phyloP scores from a whole-genome alignment of 2,888 invertebrate species.

The Caenorhabditis angaria region DNA sequence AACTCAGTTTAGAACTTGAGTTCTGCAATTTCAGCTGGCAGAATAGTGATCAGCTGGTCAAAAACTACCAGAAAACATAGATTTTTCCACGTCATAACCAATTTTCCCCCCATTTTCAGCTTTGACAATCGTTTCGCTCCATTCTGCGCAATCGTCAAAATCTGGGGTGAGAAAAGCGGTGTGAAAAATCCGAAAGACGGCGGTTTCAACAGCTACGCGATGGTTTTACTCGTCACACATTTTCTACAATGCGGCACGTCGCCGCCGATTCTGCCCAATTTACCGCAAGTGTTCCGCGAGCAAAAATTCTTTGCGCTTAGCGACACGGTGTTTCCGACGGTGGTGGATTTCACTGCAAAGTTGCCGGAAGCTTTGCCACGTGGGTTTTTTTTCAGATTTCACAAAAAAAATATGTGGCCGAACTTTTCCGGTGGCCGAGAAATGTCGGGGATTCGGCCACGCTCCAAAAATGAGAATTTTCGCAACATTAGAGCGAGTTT shows the following conservation, averaged over 20 bases:
- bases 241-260: constrained; percentile 65
- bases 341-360: constrained; percentile 36
- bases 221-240: constrained; percentile 68
- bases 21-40: too few relatives aligned
- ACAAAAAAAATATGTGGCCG: background rate
- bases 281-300: constrained; percentile 46
- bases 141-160: constrained; percentile 44
- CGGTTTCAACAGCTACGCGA: constrained; percentile 63
- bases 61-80: too few relatives aligned
- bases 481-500: too few relatives aligned
- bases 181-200: constrained; percentile 50
- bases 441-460: too few relatives aligned
- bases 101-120: too few relatives aligned
- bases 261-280: constrained; percentile 68
- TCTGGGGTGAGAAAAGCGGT: constrained; percentile 44
- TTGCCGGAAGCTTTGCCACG: constrained; percentile 31
- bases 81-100: too few relatives aligned
- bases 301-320: constrained; percentile 31
- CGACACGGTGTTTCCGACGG: constrained; percentile 25
- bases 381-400: background rate
- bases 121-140: constrained; percentile 29
- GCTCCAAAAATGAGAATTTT: too few relatives aligned
- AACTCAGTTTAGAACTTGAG: too few relatives aligned
- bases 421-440: too few relatives aligned
- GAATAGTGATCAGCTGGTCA: too few relatives aligned